phyloP scores from a whole-genome alignment of 2,888 invertebrate species.

The Rhagium mordax region DNA sequence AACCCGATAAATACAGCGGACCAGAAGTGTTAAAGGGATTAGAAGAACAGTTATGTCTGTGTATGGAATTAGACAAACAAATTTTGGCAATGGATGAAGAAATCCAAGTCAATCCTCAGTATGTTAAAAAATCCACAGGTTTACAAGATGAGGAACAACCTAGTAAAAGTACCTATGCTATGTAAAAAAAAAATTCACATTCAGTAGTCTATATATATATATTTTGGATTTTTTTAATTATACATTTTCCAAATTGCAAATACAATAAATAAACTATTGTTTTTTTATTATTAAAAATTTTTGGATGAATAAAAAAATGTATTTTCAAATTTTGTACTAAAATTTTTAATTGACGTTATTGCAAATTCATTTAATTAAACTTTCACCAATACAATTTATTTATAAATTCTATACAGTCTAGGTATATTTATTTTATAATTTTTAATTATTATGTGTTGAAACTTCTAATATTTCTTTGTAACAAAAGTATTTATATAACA shows the following conservation, averaged over 20 bases:
- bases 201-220: conserved; percentile 25
- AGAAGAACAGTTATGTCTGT: conserved; percentile 88
- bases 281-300: conserved; percentile 16
- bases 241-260: conserved; percentile 29
- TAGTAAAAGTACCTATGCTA: conserved; percentile 68
- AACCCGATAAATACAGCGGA: conserved; percentile 95
- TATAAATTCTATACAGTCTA: conserved; percentile 26
- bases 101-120: conserved; percentile 91
- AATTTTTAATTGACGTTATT: conserved; percentile 27
- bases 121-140: conserved; percentile 69
- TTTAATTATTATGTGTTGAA: conserved; percentile 27
- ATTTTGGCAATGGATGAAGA: conserved; percentile 95
- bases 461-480: conserved; percentile 35
- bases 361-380: not conserved
- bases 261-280: conserved; percentile 42
- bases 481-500: conserved; percentile 36
- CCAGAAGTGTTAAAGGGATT: conserved; percentile 89
- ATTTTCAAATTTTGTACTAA: conserved; percentile 26
- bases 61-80: conserved; percentile 91
- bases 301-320: not conserved
- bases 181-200: conserved; percentile 60
- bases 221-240: conserved; percentile 16
- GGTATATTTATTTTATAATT: conserved; percentile 32
- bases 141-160: conserved; percentile 69
- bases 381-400: conserved; percentile 21